Evolutionary conservation across 2,888 invertebrate genomes (phyloP), one percentile per base, ranked within the genome.

Genomic region (Phortica magna): DNA sequence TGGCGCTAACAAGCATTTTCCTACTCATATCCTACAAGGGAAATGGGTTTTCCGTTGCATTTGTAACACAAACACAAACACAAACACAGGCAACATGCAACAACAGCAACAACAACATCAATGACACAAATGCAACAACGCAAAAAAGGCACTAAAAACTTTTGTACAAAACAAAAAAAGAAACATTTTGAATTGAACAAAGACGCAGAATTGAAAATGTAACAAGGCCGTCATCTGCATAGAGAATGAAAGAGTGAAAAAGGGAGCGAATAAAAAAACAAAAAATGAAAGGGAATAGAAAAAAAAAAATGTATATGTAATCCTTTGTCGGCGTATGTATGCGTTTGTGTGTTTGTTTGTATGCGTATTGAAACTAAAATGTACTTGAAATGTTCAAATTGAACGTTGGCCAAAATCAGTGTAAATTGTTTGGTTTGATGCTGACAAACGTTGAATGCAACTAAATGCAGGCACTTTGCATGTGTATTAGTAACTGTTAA

Each of bases 41-140:
- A 87, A 84, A 85, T 87, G 72, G 81, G 84, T 81, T 83, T 87
- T 87, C 87, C 84, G 85, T 82, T 87, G 84, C 81, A 87, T 81
- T 82, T 82, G 84, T 80, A 77, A 78, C 74, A 76, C 73, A 65
- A n/a, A 68, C 57, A 68, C 73, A 65, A n/a, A 68, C 57, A 42
- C 42, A 57, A 67, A 73, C 61, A 42, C 31, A 76, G 22, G 77
- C 7, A 4, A 48, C n/a, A n/a, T 39, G 73, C 67, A 74, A 75
- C 70, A 75, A 75, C 31, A 9, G 75, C 74, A n/a, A 12, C 22
- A 12, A 17, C 22, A 73, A 42, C 7, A 53, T 14, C 19, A 31
- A 19, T 22, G 70, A 64, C 67, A 41, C 7, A 68, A 57, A 77
- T 42, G 53, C 3, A 64, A 73, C 55, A 39, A 72, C 31, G 9